Evolutionary conservation across 2,797 vertebrate species (phyloP), one percentile per base, ranked within the genome.

Genomic region (Pogonophryne albipinna): DNA sequence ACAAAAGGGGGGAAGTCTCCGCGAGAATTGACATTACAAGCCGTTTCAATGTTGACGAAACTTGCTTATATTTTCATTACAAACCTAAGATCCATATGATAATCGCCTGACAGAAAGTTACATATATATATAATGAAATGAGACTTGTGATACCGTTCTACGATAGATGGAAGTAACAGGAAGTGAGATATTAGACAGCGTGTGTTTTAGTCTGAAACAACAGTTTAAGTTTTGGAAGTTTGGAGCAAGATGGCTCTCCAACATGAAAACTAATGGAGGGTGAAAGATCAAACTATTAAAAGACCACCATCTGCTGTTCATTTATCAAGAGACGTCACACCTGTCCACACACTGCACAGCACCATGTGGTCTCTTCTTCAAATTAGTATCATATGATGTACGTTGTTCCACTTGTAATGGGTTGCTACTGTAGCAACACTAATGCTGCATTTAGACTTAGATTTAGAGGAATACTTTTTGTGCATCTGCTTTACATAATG

Each of bases 261-360:
- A 56, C 59, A 46, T 42, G 10, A 23, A 41, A 62, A 53, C 4
- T 7, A 27, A 47, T 8, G 3, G 10, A 60, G 10, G 41, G 7
- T 20, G 16, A 62, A 34, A 56, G 41, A 50, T 50, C 27, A 62
- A 16, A 10, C 31, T 17, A 57, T 63, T 16, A 65, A 46, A 60
- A 27, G 6, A 45, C 41, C 14, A 55, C 51, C 51, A 71, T 71
- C 78, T 80, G 62, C 47, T 67, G 23, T 46, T 4, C 50, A 65
- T 55, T 4, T 17, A 56, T 60, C 56, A 12, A 13, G 15, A 10
- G 31, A 23, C 16, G 20, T 59, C 23, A 68, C 44, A 64, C 14
- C 52, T 59, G 45, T 55, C n/a, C 8, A 42, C 17, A 60, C 42
- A 10, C 19, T 45, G 38, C 4, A 31, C 66, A 10, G 44, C 10